Evolutionary conservation across 2,888 invertebrate species (phyloP).

Genomic region (Amaurobius ferox): DNA sequence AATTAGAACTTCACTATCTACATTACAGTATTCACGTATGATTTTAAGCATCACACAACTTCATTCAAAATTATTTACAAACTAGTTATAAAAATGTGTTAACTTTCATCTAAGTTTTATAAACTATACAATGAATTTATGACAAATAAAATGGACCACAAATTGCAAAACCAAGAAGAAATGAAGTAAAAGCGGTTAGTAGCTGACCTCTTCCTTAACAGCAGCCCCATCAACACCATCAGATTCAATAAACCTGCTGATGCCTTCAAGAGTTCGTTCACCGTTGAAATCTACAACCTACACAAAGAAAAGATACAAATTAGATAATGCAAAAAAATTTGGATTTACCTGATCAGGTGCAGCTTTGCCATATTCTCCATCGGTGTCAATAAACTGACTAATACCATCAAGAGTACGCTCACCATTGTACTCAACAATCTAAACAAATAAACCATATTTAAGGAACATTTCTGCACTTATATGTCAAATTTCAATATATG

Average conservation of each 20-base stretch:
- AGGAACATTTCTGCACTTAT: too few species aligned
- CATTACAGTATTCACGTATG: too few species aligned
- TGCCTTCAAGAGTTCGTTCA: conserved; percentile 93
- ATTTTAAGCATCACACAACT: too few species aligned
- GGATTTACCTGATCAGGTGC: conserved; percentile 80
- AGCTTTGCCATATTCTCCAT: conserved; percentile 87
- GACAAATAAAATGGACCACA: neutral
- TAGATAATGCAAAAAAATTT: conserved; percentile 36
- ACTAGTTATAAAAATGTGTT: too few species aligned
- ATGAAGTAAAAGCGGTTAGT: conserved; percentile 51
- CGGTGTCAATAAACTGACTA: conserved; percentile 93
- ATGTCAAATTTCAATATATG: too few species aligned
- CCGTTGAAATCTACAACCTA: conserved; percentile 94
- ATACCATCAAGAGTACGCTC: conserved; percentile 96
- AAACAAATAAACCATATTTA: too few species aligned
- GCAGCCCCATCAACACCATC: conserved; percentile 88
- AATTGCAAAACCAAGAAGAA: conserved; percentile 21
- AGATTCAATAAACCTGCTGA: conserved; percentile 94
- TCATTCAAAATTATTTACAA: too few species aligned
- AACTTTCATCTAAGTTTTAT: too few species aligned
- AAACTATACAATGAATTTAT: too few species aligned
- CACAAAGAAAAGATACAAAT: conserved; percentile 26
- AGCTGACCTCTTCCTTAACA: conserved; percentile 80
- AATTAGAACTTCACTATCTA: too few species aligned
- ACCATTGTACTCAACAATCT: conserved; percentile 91